Percentiles rank a stretch among this genome's conserved stretches.
Conservation (phyloP, 2,888 invertebrate species). For the Clivina fossor region DNA sequence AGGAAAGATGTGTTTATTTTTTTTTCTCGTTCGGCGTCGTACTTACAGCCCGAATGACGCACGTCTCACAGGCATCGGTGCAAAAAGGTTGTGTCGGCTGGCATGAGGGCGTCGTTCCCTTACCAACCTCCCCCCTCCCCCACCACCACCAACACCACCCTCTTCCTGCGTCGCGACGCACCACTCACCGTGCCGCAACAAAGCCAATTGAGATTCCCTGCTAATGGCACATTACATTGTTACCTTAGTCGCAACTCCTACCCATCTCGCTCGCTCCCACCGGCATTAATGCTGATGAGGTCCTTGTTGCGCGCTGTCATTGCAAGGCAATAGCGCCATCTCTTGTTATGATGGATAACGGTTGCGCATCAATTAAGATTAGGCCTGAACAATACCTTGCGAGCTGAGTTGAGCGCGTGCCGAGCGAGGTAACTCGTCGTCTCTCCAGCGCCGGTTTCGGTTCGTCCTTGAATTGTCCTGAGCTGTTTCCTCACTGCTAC, state of each 20-base stretch:
- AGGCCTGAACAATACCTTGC: slow-evolving; percentile 53
- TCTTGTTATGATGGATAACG: slow-evolving; percentile 54
- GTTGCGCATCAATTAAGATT: slow-evolving; percentile 56
- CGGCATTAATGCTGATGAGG: slow-evolving; percentile 19
- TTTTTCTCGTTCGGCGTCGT: slow-evolving; percentile 1
- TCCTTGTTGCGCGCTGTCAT: slow-evolving; percentile 45
- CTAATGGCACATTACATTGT: slow-evolving; percentile 58
- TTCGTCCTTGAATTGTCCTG: no score
- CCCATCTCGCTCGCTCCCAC: slow-evolving; percentile 40
- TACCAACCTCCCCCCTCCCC: slow-evolving; percentile 6
- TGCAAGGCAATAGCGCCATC: slow-evolving; percentile 49
- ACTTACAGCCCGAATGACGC: slow-evolving; percentile 13
- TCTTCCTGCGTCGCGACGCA: not conserved
- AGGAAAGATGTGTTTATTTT: slow-evolving; percentile 34
- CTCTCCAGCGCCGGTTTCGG: no score
- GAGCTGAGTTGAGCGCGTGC: slow-evolving; percentile 44
- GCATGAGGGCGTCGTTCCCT: slow-evolving; percentile 9
- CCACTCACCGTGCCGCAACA: slow-evolving; percentile 50
- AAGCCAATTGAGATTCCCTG: slow-evolving; percentile 56
- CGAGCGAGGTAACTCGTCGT: no score
- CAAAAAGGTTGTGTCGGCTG: slow-evolving; percentile 16
- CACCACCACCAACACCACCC: not conserved
- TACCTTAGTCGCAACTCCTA: slow-evolving; percentile 49
- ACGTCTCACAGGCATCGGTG: not conserved
- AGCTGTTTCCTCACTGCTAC: no score